Evolutionary conservation across 2,888 invertebrate genomes (phyloP).

Genomic region (Hyalella azteca): DNA sequence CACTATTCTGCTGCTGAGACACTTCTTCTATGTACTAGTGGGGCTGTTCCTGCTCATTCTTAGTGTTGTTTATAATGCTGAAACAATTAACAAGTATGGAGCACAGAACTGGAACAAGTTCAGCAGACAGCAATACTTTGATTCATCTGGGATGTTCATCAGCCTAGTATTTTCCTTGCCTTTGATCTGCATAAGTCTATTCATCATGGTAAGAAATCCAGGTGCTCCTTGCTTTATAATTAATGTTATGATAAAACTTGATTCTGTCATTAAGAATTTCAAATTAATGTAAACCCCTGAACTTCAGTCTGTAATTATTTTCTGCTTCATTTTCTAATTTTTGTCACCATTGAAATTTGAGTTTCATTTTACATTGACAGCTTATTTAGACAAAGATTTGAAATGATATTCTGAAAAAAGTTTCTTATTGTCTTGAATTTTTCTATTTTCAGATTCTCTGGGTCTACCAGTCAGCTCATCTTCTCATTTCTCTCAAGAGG

Average conservation of each 20-base stretch:
- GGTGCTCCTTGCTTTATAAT: too few species aligned
- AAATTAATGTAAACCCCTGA: too few species aligned
- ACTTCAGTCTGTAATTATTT: too few species aligned
- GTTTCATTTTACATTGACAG: too few species aligned
- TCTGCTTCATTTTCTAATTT: too few species aligned
- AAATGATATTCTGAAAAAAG: too few species aligned
- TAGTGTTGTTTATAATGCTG: constrained; percentile 84
- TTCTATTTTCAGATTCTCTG: constrained; percentile 11
- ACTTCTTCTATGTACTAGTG: constrained; percentile 86
- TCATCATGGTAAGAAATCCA: constrained; percentile 87
- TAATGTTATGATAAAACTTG: too few species aligned
- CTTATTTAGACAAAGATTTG: too few species aligned
- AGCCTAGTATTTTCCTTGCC: constrained; percentile 93
- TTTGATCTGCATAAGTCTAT: constrained; percentile 87
- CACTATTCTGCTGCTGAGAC: constrained; percentile 80
- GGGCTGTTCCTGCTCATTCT: constrained; percentile 79
- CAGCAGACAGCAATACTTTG: constrained; percentile 91
- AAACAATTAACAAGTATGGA: constrained; percentile 87
- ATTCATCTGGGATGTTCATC: constrained; percentile 90
- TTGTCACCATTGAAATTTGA: too few species aligned
- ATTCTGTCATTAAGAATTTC: too few species aligned
- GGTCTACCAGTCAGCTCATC: neutral
- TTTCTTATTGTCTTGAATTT: neutral
- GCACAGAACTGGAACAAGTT: constrained; percentile 86
- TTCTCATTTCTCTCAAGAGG: neutral